A percentile compares a stretch with the other conserved stretches of the same genome.
Evolutionary conservation across 1,140 invertebrate species (phyloP).

Genomic region (Thaumetopoea pityocampa): DNA sequence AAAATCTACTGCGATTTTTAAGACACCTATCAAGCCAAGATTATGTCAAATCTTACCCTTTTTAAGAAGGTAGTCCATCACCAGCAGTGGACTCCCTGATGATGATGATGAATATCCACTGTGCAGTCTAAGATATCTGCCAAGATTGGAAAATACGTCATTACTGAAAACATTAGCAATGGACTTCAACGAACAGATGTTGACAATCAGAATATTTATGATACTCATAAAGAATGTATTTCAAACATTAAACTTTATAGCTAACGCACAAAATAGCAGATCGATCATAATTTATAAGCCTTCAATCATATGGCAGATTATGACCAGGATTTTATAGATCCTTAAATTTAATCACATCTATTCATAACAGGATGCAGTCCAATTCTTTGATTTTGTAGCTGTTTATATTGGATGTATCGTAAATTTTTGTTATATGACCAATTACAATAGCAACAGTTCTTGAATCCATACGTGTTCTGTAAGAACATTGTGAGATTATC

Average conservation of each 20-base stretch:
- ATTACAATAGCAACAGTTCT: conserved; percentile 27
- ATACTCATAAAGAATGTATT: conserved; percentile 1
- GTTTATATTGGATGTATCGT: conserved; percentile 37
- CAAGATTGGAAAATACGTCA: no score
- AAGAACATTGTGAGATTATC: conserved; percentile 25
- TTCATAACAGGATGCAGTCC: conserved; percentile 26
- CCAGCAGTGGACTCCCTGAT: no score
- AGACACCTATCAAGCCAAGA: no score
- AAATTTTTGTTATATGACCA: conserved; percentile 37
- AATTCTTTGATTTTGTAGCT: conserved; percentile 36
- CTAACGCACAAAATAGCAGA: conserved; percentile 11
- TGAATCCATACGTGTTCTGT: conserved; percentile 27
- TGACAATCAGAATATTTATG: conserved; percentile 8
- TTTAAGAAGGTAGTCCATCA: no score
- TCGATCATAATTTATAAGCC: conserved; percentile 11
- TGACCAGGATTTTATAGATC: conserved; percentile 31
- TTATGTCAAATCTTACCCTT: no score
- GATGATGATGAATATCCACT: no score
- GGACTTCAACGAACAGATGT: no score
- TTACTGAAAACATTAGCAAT: no score
- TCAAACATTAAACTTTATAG: neutral
- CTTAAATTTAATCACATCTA: conserved; percentile 36
- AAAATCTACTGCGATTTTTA: no score
- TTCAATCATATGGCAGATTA: conserved; percentile 15
- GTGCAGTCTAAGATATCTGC: no score